These are phyloP conservation scores for Peromyscus californicus DNA, from an alignment of 2,113 vertebrate genomes.

Conservation along the genomic window DNA sequence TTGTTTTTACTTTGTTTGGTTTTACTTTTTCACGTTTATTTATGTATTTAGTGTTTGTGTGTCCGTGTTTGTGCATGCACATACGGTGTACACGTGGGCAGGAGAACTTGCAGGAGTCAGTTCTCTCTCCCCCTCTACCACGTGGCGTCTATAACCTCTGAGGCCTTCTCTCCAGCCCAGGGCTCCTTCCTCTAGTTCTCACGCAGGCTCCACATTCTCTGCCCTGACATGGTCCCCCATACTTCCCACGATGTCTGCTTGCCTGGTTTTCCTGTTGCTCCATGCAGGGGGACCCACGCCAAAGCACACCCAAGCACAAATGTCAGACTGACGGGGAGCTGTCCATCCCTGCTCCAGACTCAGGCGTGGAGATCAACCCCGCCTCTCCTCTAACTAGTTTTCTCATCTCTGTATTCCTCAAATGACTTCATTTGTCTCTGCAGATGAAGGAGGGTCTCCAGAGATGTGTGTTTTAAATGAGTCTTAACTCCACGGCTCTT, in stretches of 20 bases:
- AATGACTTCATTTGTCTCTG: constrained; percentile 57
- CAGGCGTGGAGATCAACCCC: neutral
- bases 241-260: neutral
- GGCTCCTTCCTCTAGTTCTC: neutral
- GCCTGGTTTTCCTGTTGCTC: neutral
- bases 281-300: neutral
- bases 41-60: neutral
- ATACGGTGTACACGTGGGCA: neutral
- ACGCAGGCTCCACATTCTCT: neutral
- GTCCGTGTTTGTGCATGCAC: no score
- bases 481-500: constrained; percentile 10
- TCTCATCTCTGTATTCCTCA: constrained; percentile 60
- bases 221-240: neutral
- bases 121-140: neutral
- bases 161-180: neutral
- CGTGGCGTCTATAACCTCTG: neutral
- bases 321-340: neutral
- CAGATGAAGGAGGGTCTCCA: constrained; percentile 28
- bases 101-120: neutral
- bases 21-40: neutral
- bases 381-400: constrained; percentile 58
- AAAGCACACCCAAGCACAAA: neutral
- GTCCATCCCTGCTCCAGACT: neutral
- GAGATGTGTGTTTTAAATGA: constrained; percentile 47
- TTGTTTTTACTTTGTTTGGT: neutral